These are phyloP conservation scores for Balanococcus diminutus DNA, from an alignment of 2,888 invertebrate species.

Conservation along the genomic window DNA sequence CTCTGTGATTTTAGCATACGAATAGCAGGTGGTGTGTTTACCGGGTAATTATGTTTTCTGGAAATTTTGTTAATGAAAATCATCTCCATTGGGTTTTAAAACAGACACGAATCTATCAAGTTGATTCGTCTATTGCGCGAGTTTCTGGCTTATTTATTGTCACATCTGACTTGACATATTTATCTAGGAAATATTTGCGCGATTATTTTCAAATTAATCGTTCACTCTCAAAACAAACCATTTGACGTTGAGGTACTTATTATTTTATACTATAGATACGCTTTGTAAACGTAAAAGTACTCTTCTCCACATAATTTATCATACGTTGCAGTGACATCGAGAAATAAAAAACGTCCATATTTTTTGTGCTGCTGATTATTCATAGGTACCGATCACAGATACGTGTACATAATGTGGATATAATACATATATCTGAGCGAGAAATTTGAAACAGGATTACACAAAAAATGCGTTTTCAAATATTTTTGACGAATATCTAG, in stretches of 20 bases:
- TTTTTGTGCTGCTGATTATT: too few species aligned
- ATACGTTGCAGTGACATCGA: background rate
- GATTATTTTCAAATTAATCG: background rate
- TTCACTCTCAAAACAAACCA: background rate
- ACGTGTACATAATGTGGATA: too few species aligned
- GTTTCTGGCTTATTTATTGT: too few species aligned
- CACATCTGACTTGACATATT: too few species aligned
- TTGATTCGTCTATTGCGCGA: background rate
- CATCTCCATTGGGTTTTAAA: background rate
- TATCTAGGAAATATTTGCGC: background rate
- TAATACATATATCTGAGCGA: too few species aligned
- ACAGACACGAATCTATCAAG: background rate
- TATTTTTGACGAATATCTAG: too few species aligned
- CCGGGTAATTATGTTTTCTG: too few species aligned
- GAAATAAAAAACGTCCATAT: background rate
- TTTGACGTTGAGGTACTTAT: background rate
- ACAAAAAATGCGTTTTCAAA: too few species aligned
- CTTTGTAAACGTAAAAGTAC: background rate
- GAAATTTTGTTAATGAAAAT: background rate
- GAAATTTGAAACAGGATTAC: too few species aligned
- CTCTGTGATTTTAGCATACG: too few species aligned
- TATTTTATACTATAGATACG: background rate
- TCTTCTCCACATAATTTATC: background rate
- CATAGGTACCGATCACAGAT: background rate
- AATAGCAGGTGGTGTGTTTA: too few species aligned